These are phyloP conservation scores for Actinopyga echinites DNA, from an alignment of 53 echinoderm and acorn worm species.

Conservation along the genomic window DNA sequence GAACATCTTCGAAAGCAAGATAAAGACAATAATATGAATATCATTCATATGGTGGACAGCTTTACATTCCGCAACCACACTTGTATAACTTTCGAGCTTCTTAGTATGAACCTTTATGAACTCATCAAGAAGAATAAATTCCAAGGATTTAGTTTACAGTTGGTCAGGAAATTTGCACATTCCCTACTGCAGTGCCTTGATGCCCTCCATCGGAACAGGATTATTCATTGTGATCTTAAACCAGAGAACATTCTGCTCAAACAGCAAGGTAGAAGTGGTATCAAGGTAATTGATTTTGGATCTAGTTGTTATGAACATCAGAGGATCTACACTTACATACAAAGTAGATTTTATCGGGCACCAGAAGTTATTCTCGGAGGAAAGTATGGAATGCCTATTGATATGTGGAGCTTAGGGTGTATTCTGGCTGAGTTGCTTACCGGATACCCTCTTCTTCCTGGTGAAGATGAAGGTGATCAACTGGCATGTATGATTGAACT, in stretches of 20 bases:
- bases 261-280: conserved; percentile 98
- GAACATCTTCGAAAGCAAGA: conserved; percentile 98
- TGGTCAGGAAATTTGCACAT: conserved; percentile 98
- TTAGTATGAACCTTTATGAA: conserved; percentile 99
- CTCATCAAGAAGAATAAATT: conserved; percentile 99
- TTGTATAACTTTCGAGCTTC: conserved; percentile 97
- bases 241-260: conserved; percentile 96
- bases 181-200: conserved; percentile 96
- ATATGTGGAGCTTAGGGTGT: conserved; percentile 99
- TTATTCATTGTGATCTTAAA: conserved; percentile 99
- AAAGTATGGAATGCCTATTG: conserved; percentile 97
- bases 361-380: conserved; percentile 98
- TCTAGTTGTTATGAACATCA: conserved; percentile 99
- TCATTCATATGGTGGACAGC: conserved; percentile 94
- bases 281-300: conserved; percentile 99
- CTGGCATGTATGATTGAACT: conserved; percentile 95
- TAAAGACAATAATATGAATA: conserved; percentile 99
- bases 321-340: conserved; percentile 99
- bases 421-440: conserved; percentile 95
- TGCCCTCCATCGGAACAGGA: conserved; percentile 92
- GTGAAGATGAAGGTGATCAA: conserved; percentile 98
- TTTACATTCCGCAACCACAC: conserved; percentile 98
- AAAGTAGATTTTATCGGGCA: conserved; percentile 96
- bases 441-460: conserved; percentile 97
- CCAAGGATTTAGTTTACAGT: conserved; percentile 97